Conservation (phyloP, 2,113 vertebrate species). For the Taxidea taxus region DNA sequence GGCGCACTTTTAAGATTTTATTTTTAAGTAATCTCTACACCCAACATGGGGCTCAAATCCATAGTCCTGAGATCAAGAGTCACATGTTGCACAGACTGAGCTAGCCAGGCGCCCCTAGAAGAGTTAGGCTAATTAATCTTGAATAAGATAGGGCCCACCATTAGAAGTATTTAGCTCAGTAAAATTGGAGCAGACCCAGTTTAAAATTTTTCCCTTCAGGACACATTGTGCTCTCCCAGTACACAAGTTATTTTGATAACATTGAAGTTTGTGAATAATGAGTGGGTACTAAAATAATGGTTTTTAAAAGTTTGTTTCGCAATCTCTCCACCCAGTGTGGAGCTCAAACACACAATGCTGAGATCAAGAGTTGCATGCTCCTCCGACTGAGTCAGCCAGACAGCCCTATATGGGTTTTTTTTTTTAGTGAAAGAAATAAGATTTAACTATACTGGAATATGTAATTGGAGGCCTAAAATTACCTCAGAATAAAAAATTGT, state of each 20-base stretch:
- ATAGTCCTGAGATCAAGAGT: neutral
- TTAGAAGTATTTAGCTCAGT: conserved; percentile 34
- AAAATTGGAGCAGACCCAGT: neutral
- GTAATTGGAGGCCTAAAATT: conserved; percentile 31
- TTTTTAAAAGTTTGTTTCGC: neutral
- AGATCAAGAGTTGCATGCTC: neutral
- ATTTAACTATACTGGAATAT: conserved; percentile 31
- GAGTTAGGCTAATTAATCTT: neutral
- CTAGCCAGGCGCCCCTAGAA: neutral
- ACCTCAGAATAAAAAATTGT: conserved; percentile 16
- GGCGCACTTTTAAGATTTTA: neutral
- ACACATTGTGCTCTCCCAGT: neutral
- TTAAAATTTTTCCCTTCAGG: conserved; percentile 1
- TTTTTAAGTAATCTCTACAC: neutral
- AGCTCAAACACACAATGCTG: neutral
- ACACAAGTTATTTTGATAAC: conserved; percentile 36
- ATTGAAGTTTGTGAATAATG: neutral
- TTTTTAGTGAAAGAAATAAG: neutral
- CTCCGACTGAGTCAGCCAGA: neutral
- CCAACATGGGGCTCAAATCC: neutral
- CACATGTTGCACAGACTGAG: neutral
- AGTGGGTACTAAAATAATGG: neutral
- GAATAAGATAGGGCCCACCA: conserved; percentile 3
- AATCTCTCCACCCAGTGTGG: neutral
- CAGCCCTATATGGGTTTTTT: neutral